These are phyloP conservation scores for Anticlea derivata DNA, from an alignment of 2,888 invertebrate species.

Conservation along the genomic window DNA sequence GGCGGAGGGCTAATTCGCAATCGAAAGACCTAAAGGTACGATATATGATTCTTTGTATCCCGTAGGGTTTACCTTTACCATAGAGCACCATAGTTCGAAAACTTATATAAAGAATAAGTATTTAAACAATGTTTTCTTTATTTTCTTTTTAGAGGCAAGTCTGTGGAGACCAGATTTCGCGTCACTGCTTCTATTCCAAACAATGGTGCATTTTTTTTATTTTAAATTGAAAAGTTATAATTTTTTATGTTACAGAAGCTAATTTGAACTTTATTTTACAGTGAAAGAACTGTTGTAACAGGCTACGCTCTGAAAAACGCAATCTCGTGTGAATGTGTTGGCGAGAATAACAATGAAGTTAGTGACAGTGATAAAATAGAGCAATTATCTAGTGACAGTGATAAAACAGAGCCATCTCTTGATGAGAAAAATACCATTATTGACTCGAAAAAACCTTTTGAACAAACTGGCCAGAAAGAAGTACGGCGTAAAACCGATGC, in stretches of 20 bases:
- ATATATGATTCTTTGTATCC: background rate
- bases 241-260: too few relatives aligned
- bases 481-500: background rate
- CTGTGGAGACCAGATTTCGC: slow-evolving; percentile 4
- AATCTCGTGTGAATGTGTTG: background rate
- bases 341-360: background rate
- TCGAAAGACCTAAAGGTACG: slow-evolving; percentile 16
- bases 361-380: background rate
- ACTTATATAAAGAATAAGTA: background rate
- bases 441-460: background rate
- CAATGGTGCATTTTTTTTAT: slow-evolving; percentile 14
- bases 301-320: background rate
- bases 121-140: background rate
- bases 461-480: background rate
- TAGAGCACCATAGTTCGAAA: too few relatives aligned
- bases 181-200: slow-evolving; percentile 14
- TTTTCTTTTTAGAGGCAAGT: slow-evolving; percentile 12
- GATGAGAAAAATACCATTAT: background rate
- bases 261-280: slow-evolving; percentile 11
- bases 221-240: too few relatives aligned
- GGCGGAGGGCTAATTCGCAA: slow-evolving; percentile 26
- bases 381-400: background rate
- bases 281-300: slow-evolving; percentile 9
- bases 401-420: background rate
- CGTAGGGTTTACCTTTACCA: too few relatives aligned